phyloP scores from a whole-genome alignment of 2,113 vertebrate species.

The Dasyprocta punctata region DNA sequence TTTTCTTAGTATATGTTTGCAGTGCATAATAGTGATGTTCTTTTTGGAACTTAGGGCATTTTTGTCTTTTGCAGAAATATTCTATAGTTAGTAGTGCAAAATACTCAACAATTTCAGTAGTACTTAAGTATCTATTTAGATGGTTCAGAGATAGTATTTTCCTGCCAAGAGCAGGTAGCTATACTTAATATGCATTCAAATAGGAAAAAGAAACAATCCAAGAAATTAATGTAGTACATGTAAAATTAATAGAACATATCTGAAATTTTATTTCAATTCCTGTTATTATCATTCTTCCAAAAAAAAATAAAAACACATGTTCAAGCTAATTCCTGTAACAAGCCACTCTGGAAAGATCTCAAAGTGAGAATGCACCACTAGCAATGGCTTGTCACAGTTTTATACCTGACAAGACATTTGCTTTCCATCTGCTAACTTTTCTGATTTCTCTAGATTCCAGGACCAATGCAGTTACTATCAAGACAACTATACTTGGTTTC shows the following conservation, averaged over 20 bases:
- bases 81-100: slow-evolving; percentile 29
- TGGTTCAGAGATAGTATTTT: slow-evolving; percentile 46
- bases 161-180: slow-evolving; percentile 57
- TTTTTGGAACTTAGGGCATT: neutral
- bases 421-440: neutral
- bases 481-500: neutral
- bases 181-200: slow-evolving; percentile 65
- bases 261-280: slow-evolving; percentile 1
- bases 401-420: neutral
- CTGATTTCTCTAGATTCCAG: neutral
- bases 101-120: slow-evolving; percentile 60
- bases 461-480: neutral
- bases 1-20: neutral
- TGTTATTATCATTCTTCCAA: neutral
- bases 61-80: slow-evolving; percentile 41
- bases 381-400: neutral
- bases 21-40: neutral
- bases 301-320: neutral
- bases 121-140: slow-evolving; percentile 45
- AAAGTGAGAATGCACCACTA: neutral
- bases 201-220: slow-evolving; percentile 60
- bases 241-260: slow-evolving; percentile 48
- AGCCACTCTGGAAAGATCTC: neutral
- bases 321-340: slow-evolving; percentile 25
- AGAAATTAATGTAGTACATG: slow-evolving; percentile 30